Evolutionary conservation across 1,140 invertebrate species (phyloP), one percentile per base, ranked within the genome.

Genomic region (Helicoverpa armigera): DNA sequence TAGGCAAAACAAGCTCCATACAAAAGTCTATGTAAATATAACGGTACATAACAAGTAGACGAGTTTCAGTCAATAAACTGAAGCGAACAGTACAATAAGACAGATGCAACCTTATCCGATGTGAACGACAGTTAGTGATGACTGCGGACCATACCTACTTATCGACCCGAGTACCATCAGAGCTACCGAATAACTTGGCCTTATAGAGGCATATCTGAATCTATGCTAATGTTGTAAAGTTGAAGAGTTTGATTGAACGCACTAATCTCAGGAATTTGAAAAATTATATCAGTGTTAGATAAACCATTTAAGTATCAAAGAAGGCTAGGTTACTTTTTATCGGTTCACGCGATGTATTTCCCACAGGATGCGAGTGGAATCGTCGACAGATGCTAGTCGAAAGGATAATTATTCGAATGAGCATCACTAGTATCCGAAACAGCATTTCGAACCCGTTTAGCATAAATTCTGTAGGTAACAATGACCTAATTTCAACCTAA

Each of bases 401-500:
- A 9, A 43, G 13, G 13, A 56, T n/a, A 16, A 56, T 56, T 14
- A 56, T 56, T 7, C 14, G 54, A 56, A 56, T 56, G 13, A 23
- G 16, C 18, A 29, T 29, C 13, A 60, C n/a, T 29, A 12, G 23
- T 13, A 60, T 23, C 23, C 58, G 29, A 60, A 60, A 60, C 58
- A 12, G 58, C 29, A 60, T 16, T 2, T 23, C 2, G 3, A 60
- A 60, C 58, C 58, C 58, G 58, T 60, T 60, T 60, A 23, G 29
- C 58, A 60, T 29, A 60, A 60, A 60, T 60, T 29, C 18, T 1
- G 56, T 18, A 58, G n/a, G 29, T 35, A 63, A 51, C 65, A 51
- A 51, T 51, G 43, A 69, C 65, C 65, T 69, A 69, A 69, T 69
- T 69, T 11, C 65, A 4, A 13, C 65, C 16, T 29, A 51, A 69